A percentile compares a stretch with the other conserved stretches of the same genome.
Conservation (phyloP, 2,888 invertebrate species). For the Ophion slaviceki region DNA sequence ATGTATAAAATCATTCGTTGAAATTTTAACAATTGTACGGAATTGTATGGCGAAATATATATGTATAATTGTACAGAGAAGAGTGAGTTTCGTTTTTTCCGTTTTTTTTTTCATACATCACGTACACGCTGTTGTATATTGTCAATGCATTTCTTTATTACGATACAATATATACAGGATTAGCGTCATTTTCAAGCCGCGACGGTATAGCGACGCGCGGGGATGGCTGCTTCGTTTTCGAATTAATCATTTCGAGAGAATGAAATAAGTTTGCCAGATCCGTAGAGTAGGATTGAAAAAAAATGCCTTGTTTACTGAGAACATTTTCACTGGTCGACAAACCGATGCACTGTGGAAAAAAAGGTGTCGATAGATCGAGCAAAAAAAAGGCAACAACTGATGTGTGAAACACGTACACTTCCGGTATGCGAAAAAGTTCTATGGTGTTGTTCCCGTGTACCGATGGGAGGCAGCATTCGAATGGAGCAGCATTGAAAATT, state of each 20-base stretch:
- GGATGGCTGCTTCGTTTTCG: slow-evolving; percentile 66
- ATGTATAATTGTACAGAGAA: slow-evolving; percentile 27
- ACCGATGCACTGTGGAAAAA: slow-evolving; percentile 29
- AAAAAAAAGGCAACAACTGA: slow-evolving; percentile 46
- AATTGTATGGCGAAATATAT: slow-evolving; percentile 60
- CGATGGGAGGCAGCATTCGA: not conserved
- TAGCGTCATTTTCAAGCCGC: slow-evolving; percentile 68
- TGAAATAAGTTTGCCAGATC: slow-evolving; percentile 33
- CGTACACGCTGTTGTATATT: slow-evolving; percentile 66
- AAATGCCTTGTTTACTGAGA: not conserved
- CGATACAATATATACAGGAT: slow-evolving; percentile 80
- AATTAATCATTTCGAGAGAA: slow-evolving; percentile 52
- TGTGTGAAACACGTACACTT: slow-evolving; percentile 31
- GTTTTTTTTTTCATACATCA: slow-evolving; percentile 19
- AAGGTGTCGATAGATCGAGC: not conserved
- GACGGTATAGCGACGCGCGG: slow-evolving; percentile 68
- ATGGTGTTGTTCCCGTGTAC: slow-evolving; percentile 7
- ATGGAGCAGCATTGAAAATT: not conserved
- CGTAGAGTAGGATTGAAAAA: slow-evolving; percentile 9
- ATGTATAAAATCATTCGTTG: slow-evolving; percentile 57
- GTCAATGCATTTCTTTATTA: slow-evolving; percentile 78
- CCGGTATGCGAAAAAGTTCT: slow-evolving; percentile 31
- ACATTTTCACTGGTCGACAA: not conserved
- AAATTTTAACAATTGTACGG: slow-evolving; percentile 57
- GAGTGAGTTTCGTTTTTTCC: not conserved